Base-by-base conservation (phyloP, 2,888 invertebrate species). In the Clivina fossor region DNA sequence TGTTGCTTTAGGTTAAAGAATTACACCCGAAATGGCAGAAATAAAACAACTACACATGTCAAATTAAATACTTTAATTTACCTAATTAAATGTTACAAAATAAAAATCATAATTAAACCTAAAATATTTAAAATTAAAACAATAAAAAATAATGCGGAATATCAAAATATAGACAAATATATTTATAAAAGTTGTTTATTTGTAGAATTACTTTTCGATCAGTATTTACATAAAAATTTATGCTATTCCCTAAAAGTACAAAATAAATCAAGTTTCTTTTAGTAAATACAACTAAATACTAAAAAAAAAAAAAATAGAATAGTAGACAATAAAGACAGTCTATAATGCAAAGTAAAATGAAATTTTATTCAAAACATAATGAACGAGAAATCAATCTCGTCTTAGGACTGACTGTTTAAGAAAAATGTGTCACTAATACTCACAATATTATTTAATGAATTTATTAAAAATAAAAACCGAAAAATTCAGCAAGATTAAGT, bases 241-340 rank as follows among this genome's bases (percentile, higher is more conserved):
- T 53, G 19, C 53, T 53, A 53, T 53, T 53, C 44, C 53, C 53
- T 53, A 53, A 53, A 37, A 53, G 53, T 53, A 53, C 53, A 53
- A 53, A 53, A 53, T 53, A 53, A 53, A 53, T 53, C 35, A 53
- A 53, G 37, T 53, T 44, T 53, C 11, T 43, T 46, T 51, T 53
- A 35, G 41, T 53, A 53, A 43, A 53, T 53, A 49, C 49, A 48
- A 35, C 24, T 48, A 37, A 28, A 48, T 48, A 37, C 22, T 35
- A 48, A 37, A 48, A 33, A 38, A 13, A 37, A 38, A 38, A 26
- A 38, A 49, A 49, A 28, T 24, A 26, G n/a, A n/a, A n/a, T n/a
- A n/a, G n/a, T n/a, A n/a, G 49, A 49, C 49, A 40, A 26, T 11
- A 48, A 28, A 40, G 13, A 35, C 13, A 37, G 26, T 37, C 35